Base-by-base conservation (phyloP, 23 tunicate species). In the Trididemnum nubilum region DNA sequence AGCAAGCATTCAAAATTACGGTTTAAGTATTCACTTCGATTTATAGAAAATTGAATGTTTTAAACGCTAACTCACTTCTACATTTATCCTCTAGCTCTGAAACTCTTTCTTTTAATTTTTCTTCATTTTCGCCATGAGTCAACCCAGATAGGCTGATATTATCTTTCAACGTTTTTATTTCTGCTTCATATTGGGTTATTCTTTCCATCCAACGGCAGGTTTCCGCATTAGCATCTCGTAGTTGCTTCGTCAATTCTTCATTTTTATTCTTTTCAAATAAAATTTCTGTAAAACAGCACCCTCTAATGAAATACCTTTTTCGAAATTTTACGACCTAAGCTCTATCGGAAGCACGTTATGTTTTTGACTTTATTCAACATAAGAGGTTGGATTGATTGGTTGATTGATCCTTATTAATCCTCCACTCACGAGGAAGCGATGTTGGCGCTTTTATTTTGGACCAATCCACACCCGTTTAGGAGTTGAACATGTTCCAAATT, bases 61-160 rank as follows among this genome's bases (percentile, higher is more conserved):
- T n/a, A n/a, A n/a, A n/a, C n/a, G n/a, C n/a, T 61, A 61, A 22
- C 26, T 5, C 26, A 74, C 63, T 33, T 74, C 30, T 7, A 19
- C 33, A 74, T 19, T 74, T 40, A 28, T 29, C 31, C 40, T 74
- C 80, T 28, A 51, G 32, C 19, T 74, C 80, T 7, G 21, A 18
- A 15, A 74, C 29, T 74, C 29, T 74, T 30, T 50, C 32, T 74
- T 44, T 39, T 25, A 74, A 7, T 0, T 44, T 27, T 19, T 74
- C 80, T 39, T 74, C 63, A 19, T 0, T 23, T 22, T 74, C 22
- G 38, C 33, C 34, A 24, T 22, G 61, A 21, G 9, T 12, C 15
- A 31, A 9, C 22, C 25, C 38, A 5, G 74, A 67, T 2, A 7
- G 2, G 31, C n/a, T 12, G 2, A 67, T 4, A 33, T 32, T 31